Percentiles rank a stretch among this genome's conserved stretches.
Evolutionary conservation across 2,797 vertebrate genomes (phyloP).

Genomic region (Molossus molossus): DNA sequence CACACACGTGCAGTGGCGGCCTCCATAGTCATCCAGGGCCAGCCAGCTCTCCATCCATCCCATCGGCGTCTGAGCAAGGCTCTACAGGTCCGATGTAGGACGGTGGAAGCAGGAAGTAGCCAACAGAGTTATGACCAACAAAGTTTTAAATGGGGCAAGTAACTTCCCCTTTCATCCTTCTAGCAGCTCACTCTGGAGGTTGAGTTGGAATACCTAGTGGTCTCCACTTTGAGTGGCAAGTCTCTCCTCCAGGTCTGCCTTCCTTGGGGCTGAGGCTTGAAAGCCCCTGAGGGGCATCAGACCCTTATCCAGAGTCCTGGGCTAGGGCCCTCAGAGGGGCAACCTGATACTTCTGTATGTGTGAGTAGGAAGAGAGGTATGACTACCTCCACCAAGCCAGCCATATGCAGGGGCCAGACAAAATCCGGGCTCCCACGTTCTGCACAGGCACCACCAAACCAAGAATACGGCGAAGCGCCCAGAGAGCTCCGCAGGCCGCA

Average conservation of each 20-base stretch:
- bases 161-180: slow-evolving; percentile 81
- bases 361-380: not conserved
- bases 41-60: not conserved
- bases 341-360: not conserved
- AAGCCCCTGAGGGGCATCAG: not conserved
- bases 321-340: not conserved
- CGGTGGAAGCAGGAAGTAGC: slow-evolving; percentile 75
- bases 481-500: not conserved
- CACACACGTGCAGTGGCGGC: slow-evolving; percentile 22
- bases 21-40: not conserved
- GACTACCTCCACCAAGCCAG: slow-evolving; percentile 13
- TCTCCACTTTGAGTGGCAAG: not conserved
- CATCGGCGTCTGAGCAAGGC: rapidly evolving
- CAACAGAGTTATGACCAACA: slow-evolving; percentile 73
- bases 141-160: slow-evolving; percentile 78
- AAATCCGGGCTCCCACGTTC: not conserved
- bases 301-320: not conserved
- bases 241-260: not conserved
- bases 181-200: slow-evolving; percentile 11
- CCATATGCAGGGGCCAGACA: not conserved
- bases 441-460: not conserved
- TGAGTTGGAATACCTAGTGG: not conserved
- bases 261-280: not conserved
- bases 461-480: not conserved
- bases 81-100: not conserved